A percentile compares a stretch with the other conserved stretches of the same genome.
Conservation (phyloP, 2,888 invertebrate genomes). For the Micoletzkya japonica region DNA sequence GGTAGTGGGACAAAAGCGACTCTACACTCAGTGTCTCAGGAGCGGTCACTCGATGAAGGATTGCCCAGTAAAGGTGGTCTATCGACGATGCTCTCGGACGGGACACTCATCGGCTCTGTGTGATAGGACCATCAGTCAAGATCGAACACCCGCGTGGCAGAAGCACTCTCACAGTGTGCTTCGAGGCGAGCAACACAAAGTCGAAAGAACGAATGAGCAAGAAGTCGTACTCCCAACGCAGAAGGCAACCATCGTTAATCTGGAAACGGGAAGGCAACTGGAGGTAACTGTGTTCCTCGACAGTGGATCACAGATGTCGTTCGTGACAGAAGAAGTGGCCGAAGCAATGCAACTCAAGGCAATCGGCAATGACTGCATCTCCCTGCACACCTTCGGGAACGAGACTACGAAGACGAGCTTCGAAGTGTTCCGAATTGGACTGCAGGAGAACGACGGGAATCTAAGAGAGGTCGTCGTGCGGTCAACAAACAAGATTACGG, state of each 20-base stretch:
- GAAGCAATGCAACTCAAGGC: background rate
- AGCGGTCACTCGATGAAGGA: background rate
- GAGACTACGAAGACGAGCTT: background rate
- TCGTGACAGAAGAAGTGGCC: background rate
- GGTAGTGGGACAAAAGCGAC: background rate
- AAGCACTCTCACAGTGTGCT: background rate
- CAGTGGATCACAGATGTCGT: background rate
- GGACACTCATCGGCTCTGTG: background rate
- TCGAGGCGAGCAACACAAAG: conserved; percentile 2
- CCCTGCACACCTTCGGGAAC: background rate
- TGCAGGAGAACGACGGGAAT: background rate
- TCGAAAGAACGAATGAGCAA: background rate
- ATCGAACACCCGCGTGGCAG: conserved; percentile 2
- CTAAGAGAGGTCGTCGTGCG: background rate
- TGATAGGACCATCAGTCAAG: too few species aligned
- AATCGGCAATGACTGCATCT: background rate
- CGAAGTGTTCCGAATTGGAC: background rate
- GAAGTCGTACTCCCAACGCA: background rate
- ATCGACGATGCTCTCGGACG: background rate
- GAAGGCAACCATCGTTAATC: background rate
- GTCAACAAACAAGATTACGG: background rate
- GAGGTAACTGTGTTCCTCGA: background rate
- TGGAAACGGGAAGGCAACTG: background rate
- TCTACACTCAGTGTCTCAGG: background rate
- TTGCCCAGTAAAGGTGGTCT: background rate